Evolutionary conservation across 1,140 invertebrate species (phyloP).

Genomic region (Bombus terrestris): DNA sequence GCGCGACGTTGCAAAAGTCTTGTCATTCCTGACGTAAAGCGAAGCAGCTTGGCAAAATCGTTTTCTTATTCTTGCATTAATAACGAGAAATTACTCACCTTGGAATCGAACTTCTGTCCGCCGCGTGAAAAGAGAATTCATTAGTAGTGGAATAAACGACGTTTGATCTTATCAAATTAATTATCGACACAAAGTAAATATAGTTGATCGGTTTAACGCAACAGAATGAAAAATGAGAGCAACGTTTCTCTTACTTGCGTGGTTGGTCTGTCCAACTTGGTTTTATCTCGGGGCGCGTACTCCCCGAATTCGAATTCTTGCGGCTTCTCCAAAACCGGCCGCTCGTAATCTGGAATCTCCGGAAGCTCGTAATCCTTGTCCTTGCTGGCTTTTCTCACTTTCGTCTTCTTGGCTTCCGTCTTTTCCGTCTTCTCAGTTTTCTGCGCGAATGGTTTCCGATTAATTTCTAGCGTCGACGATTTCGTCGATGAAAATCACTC

Average conservation of each 20-base stretch:
- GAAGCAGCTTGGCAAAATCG: constrained; percentile 52
- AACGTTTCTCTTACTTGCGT: constrained; percentile 71
- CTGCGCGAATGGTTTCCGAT: constrained; percentile 47
- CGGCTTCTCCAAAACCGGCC: constrained; percentile 86
- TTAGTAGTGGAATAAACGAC: not conserved
- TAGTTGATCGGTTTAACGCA: not conserved
- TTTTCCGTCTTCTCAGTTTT: constrained; percentile 79
- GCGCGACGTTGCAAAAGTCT: constrained; percentile 38
- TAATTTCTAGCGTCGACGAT: not conserved
- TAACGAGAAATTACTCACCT: constrained; percentile 75
- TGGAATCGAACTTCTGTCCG: constrained; percentile 80
- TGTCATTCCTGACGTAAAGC: not conserved
- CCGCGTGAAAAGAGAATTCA: constrained; percentile 70
- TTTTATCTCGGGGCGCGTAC: constrained; percentile 75
- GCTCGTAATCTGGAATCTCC: constrained; percentile 89
- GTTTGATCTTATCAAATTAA: not conserved
- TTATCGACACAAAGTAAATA: not conserved
- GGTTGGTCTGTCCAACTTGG: constrained; percentile 77
- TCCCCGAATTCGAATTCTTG: constrained; percentile 80
- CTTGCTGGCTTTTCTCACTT: constrained; percentile 79
- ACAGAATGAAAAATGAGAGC: not conserved
- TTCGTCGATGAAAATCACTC: not conserved
- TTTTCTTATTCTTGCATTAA: constrained; percentile 47
- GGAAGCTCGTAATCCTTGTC: constrained; percentile 86
- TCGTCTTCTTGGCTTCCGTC: constrained; percentile 75